These are phyloP conservation scores for Miniopterus natalensis DNA, from an alignment of 2,113 vertebrate genomes.

Conservation along the genomic window DNA sequence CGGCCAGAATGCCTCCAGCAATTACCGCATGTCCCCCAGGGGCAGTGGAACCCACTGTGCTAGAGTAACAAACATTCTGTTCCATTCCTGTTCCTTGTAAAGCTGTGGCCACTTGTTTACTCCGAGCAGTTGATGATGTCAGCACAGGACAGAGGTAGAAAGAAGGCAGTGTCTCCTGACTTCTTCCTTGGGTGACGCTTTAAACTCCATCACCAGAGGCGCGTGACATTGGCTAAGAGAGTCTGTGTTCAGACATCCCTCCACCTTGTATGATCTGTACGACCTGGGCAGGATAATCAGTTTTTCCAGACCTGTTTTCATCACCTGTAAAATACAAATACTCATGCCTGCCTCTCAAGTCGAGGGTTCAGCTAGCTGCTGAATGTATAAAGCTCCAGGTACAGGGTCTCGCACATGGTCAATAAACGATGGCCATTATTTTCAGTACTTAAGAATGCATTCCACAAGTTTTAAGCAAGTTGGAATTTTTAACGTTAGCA, in stretches of 20 bases:
- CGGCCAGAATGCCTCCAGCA: background rate
- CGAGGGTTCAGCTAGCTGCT: background rate
- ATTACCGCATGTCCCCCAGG: background rate
- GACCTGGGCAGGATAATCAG: background rate
- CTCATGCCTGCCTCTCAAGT: background rate
- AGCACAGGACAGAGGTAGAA: background rate
- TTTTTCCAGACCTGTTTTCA: background rate
- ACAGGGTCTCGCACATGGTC: background rate
- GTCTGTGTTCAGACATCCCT: background rate
- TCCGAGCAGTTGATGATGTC: background rate
- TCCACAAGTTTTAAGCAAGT: background rate
- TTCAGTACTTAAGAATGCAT: background rate
- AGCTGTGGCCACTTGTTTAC: conserved; percentile 63
- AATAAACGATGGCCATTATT: background rate
- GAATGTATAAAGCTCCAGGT: background rate
- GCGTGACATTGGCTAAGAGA: background rate
- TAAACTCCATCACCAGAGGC: background rate
- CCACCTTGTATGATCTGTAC: background rate
- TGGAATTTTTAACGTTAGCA: background rate
- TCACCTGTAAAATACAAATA: background rate
- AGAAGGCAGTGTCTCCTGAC: background rate
- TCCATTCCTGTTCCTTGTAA: background rate
- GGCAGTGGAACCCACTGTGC: background rate
- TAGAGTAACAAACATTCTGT: background rate
- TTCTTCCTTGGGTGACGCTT: background rate